These are phyloP conservation scores for Hylaeus anthracinus DNA, from an alignment of 1,140 invertebrate species.

Conservation along the genomic window DNA sequence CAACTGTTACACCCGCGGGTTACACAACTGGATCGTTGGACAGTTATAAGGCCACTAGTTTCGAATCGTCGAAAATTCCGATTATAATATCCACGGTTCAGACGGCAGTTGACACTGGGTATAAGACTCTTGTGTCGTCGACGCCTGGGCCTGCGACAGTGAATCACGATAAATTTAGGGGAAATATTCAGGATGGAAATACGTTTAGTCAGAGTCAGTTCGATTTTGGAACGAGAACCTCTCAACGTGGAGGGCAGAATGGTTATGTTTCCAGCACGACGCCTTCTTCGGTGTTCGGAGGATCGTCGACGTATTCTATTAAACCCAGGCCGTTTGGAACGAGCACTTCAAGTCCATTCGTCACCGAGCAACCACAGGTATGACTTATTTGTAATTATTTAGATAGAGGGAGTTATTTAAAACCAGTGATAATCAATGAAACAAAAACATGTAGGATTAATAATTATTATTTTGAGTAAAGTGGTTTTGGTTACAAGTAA, in stretches of 20 bases:
- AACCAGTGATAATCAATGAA: no score
- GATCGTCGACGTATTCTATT: conserved; percentile 19
- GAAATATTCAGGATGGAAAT: conserved; percentile 38
- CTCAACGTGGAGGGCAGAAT: conserved; percentile 52
- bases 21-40: conserved; percentile 67
- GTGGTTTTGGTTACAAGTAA: no score
- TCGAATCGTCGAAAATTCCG: conserved; percentile 62
- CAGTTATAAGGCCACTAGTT: conserved; percentile 51
- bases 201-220: conserved; percentile 65
- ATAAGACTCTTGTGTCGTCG: conserved; percentile 61
- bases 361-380: conserved; percentile 13
- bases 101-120: conserved; percentile 62
- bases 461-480: no score
- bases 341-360: background rate
- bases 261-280: conserved; percentile 24
- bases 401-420: no score
- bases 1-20: conserved; percentile 59
- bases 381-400: background rate
- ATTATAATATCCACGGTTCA: conserved; percentile 55
- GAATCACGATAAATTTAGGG: conserved; percentile 38
- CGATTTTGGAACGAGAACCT: conserved; percentile 69
- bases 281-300: background rate
- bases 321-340: conserved; percentile 19
- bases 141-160: conserved; percentile 55
- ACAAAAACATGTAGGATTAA: no score